These are phyloP conservation scores for Stenichneumon culpator DNA, from an alignment of 2,888 invertebrate species.

Conservation along the genomic window DNA sequence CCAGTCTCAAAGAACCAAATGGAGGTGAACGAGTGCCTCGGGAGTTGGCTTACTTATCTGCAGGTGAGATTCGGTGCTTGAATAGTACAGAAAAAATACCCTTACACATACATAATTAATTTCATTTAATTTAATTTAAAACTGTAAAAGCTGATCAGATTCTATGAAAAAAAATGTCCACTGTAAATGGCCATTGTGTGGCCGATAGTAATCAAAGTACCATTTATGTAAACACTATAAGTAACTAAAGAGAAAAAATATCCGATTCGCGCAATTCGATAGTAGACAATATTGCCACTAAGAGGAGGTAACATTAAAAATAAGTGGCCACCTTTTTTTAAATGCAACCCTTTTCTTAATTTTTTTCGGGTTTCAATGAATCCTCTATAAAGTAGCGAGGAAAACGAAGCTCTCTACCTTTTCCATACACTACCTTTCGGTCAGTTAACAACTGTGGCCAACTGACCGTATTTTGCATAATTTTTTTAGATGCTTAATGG, in stretches of 20 bases:
- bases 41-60: slow-evolving; percentile 83
- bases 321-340: not conserved
- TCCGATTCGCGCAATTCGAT: too few relatives aligned
- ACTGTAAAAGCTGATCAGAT: not conserved
- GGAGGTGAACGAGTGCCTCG: slow-evolving; percentile 83
- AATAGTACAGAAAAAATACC: not conserved
- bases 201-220: not conserved
- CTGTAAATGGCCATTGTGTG: not conserved
- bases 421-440: not conserved
- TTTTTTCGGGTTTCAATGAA: not conserved
- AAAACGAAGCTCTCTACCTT: not conserved
- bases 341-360: not conserved
- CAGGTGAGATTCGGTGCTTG: slow-evolving; percentile 77
- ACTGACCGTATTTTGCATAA: not conserved
- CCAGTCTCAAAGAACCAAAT: slow-evolving; percentile 80
- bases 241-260: not conserved
- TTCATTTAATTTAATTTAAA: not conserved
- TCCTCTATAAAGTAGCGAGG: not conserved
- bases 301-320: not conserved
- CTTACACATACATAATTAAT: not conserved
- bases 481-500: slow-evolving; percentile 87
- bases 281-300: too few relatives aligned
- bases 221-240: not conserved
- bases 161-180: not conserved
- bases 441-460: not conserved